phyloP scores from a whole-genome alignment of 2,113 vertebrate genomes.

The Campylorhamphus procurvoides region DNA sequence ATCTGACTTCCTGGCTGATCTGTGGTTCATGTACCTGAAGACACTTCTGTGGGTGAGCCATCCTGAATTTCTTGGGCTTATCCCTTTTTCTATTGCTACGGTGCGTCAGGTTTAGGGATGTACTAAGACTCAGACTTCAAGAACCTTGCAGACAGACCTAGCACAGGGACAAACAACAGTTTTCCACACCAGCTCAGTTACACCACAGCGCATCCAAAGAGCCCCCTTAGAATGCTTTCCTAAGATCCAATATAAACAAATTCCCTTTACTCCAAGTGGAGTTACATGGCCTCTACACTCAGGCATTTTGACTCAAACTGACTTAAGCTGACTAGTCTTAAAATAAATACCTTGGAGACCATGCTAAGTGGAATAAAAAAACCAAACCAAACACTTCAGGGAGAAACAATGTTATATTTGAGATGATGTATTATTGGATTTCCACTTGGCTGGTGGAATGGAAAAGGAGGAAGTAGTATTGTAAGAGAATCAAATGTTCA shows the following conservation, averaged over 20 bases:
- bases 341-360: neutral
- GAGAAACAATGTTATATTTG: neutral
- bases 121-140: neutral
- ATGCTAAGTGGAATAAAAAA: neutral
- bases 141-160: neutral
- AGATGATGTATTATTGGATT: constrained; percentile 8
- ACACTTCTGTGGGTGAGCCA: neutral
- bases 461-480: constrained; percentile 1
- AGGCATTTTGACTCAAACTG: constrained; percentile 1
- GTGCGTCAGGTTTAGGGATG: neutral
- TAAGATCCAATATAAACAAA: neutral
- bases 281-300: neutral
- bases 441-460: neutral
- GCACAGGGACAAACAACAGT: accelerated
- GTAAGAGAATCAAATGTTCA: neutral
- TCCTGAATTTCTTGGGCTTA: neutral
- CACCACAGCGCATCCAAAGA: neutral
- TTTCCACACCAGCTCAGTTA: neutral
- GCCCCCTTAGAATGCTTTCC: neutral
- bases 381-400: neutral
- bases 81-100: neutral
- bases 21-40: accelerated
- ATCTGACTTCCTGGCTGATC: neutral
- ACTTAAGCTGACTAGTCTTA: neutral
- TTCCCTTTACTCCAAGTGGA: neutral